phyloP scores from a whole-genome alignment of 2,797 vertebrate genomes.

The Gymnodraco acuticeps region DNA sequence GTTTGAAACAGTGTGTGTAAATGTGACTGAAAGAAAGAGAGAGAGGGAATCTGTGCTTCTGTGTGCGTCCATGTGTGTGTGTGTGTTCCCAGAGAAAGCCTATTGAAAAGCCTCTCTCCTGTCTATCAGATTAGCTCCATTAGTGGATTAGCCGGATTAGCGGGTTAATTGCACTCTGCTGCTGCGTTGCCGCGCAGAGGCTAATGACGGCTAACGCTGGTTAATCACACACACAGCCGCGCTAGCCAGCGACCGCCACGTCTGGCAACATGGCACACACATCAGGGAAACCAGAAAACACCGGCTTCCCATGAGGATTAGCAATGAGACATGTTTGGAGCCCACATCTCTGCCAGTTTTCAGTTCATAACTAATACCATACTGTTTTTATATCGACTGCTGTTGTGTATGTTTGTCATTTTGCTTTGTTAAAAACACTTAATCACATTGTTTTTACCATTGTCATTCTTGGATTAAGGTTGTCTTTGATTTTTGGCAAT shows the following conservation, averaged over 20 bases:
- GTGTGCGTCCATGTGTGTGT: slow-evolving; percentile 43
- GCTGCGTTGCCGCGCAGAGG: slow-evolving; percentile 75
- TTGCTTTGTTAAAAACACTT: neutral
- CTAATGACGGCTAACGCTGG: slow-evolving; percentile 80
- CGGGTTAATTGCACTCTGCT: slow-evolving; percentile 83
- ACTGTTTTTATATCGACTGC: slow-evolving; percentile 1
- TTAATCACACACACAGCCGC: slow-evolving; percentile 81
- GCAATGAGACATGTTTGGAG: slow-evolving; percentile 61
- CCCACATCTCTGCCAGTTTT: slow-evolving; percentile 46
- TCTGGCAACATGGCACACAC: slow-evolving; percentile 82
- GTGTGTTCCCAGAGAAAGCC: slow-evolving; percentile 64
- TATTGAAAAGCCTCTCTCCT: slow-evolving; percentile 75
- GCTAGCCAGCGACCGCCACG: slow-evolving; percentile 72
- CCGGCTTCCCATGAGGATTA: slow-evolving; percentile 83
- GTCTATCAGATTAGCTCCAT: slow-evolving; percentile 83
- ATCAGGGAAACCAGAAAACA: slow-evolving; percentile 70
- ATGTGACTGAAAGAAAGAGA: slow-evolving; percentile 55
- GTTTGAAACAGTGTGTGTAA: slow-evolving; percentile 55
- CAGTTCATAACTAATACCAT: slow-evolving; percentile 53
- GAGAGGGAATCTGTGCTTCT: slow-evolving; percentile 15
- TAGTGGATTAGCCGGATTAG: slow-evolving; percentile 85
- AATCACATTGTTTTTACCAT: neutral
- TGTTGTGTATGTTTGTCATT: slow-evolving; percentile 21
- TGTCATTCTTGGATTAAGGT: neutral
- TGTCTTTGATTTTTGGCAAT: neutral